These are phyloP conservation scores for Drosophila stalkeri DNA, from an alignment of 2,888 invertebrate genomes.

Conservation along the genomic window DNA sequence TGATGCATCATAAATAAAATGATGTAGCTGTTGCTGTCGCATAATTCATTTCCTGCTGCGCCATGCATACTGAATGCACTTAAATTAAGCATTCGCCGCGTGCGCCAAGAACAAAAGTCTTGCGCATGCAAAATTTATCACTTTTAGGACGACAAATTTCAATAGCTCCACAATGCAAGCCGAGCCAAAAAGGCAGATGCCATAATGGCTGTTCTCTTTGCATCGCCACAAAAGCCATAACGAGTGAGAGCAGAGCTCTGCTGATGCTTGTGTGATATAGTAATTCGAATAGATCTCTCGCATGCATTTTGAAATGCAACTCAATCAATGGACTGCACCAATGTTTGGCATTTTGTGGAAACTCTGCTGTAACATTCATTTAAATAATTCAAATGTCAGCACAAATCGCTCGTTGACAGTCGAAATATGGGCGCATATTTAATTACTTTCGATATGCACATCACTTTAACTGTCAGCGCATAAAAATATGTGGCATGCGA, in stretches of 20 bases:
- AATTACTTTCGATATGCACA: constrained; percentile 43
- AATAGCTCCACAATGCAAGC: constrained; percentile 8
- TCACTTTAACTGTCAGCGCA: constrained; percentile 2
- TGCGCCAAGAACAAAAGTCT: constrained; percentile 22
- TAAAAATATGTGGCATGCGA: constrained; percentile 16
- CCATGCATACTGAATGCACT: constrained; percentile 31
- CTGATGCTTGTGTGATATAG: not conserved
- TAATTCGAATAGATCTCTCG: constrained; percentile 10
- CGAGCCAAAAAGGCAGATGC: constrained; percentile 11
- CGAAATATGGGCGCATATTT: constrained; percentile 42
- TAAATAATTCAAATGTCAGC: constrained; percentile 62
- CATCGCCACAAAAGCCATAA: constrained; percentile 37
- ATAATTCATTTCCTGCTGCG: constrained; percentile 32
- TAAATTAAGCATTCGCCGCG: constrained; percentile 52
- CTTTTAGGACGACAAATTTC: constrained; percentile 48
- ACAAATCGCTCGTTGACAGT: constrained; percentile 4
- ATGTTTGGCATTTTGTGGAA: constrained; percentile 4
- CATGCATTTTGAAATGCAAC: constrained; percentile 33
- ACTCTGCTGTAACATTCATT: constrained; percentile 36
- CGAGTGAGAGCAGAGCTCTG: not conserved
- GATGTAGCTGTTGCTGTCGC: constrained; percentile 11
- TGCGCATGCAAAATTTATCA: constrained; percentile 35
- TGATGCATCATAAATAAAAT: constrained; percentile 31
- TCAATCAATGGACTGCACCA: constrained; percentile 28
- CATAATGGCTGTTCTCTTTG: constrained; percentile 37